Evolutionary conservation across 2,797 vertebrate species (phyloP).

Genomic region (Schizothorax lantsangensis): DNA sequence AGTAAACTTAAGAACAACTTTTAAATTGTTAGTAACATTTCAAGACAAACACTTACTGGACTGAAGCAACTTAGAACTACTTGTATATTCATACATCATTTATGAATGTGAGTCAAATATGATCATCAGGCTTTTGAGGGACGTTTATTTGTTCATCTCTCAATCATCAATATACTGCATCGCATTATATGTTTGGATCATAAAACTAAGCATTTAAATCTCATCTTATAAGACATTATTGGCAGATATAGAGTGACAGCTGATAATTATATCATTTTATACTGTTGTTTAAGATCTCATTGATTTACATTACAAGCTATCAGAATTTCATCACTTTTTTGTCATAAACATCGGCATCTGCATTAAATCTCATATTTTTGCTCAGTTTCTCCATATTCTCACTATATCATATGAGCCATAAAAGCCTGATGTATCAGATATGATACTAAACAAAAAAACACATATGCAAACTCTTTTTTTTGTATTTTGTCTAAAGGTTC

Average conservation of each 20-base stretch:
- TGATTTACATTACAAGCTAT: neutral
- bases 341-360: neutral
- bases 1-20: no score
- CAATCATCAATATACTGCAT: neutral
- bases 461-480: neutral
- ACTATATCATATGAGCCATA: neutral
- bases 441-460: neutral
- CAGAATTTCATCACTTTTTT: neutral
- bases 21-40: neutral
- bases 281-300: no score
- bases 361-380: neutral
- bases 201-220: neutral
- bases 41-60: neutral
- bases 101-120: neutral
- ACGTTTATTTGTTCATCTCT: neutral
- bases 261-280: neutral
- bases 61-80: neutral
- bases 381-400: neutral
- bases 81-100: neutral
- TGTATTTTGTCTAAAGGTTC: neutral
- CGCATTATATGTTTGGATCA: neutral
- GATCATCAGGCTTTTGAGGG: neutral
- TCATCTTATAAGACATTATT: neutral
- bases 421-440: neutral
- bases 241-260: neutral